Percentiles rank a stretch among this genome's conserved stretches.
These are phyloP conservation scores for Pitangus sulphuratus DNA, from an alignment of 2,797 vertebrate genomes.

Conservation along the genomic window DNA sequence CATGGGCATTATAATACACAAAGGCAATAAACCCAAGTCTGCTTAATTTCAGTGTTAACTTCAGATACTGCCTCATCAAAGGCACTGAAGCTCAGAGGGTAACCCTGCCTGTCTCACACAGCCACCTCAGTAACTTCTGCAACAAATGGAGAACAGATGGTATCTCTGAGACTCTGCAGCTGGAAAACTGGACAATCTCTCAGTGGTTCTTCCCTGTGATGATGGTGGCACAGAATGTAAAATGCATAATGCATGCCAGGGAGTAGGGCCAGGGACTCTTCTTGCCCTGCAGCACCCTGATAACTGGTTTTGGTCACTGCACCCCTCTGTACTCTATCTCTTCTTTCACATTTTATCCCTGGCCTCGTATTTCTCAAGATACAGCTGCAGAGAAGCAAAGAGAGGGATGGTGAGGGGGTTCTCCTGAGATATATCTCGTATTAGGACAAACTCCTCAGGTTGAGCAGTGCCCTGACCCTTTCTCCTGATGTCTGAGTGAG, in stretches of 20 bases:
- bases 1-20: not conserved
- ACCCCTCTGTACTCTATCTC: not conserved
- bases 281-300: not conserved
- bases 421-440: not conserved
- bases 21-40: conserved; percentile 20
- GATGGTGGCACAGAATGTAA: not conserved
- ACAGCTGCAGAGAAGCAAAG: not conserved
- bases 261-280: not conserved
- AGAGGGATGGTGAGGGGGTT: not conserved
- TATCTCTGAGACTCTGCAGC: not conserved
- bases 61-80: conserved; percentile 30
- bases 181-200: not conserved
- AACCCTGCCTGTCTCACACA: not conserved
- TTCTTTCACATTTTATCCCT: not conserved
- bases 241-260: accelerated
- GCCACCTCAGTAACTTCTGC: conserved; percentile 15
- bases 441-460: not conserved
- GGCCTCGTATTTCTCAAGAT: not conserved
- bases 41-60: conserved; percentile 30
- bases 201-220: not conserved
- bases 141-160: conserved; percentile 24
- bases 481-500: accelerated
- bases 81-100: not conserved
- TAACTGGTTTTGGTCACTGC: not conserved
- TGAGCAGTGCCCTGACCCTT: not conserved